These are phyloP conservation scores for Ectropis crepuscularia DNA, from an alignment of 2,888 invertebrate genomes.

Conservation along the genomic window DNA sequence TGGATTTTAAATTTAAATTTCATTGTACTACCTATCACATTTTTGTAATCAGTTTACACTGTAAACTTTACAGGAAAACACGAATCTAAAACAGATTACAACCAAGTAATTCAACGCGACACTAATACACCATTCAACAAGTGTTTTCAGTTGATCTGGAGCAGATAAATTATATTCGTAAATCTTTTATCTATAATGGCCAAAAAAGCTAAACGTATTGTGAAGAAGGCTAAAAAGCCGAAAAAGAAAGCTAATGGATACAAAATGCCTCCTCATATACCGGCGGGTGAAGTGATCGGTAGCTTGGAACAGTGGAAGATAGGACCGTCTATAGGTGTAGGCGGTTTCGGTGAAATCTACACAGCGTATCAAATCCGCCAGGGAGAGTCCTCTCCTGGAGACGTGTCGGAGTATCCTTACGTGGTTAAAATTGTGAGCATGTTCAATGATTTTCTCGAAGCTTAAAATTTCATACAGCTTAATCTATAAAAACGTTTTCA, in stretches of 20 bases:
- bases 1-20: too few relatives aligned
- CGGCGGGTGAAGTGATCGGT: conserved; percentile 92
- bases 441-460: neutral
- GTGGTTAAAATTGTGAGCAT: conserved; percentile 92
- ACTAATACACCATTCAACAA: too few relatives aligned
- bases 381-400: conserved; percentile 55
- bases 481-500: neutral
- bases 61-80: too few relatives aligned
- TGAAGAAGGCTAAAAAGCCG: conserved; percentile 69
- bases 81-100: too few relatives aligned
- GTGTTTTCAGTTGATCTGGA: too few relatives aligned
- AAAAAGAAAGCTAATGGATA: conserved; percentile 77
- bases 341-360: conserved; percentile 98
- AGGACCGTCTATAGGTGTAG: conserved; percentile 94
- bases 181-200: conserved; percentile 6
- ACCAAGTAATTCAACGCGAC: too few relatives aligned
- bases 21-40: too few relatives aligned
- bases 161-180: too few relatives aligned
- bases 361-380: conserved; percentile 84
- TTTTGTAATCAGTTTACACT: too few relatives aligned
- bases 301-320: conserved; percentile 92
- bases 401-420: conserved; percentile 85
- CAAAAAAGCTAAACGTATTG: conserved; percentile 39
- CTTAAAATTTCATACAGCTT: neutral
- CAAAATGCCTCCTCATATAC: conserved; percentile 88